Percentiles rank a stretch among this genome's conserved stretches.
These are phyloP conservation scores for Ceratothoa steindachneri DNA, from an alignment of 2,888 invertebrate genomes.

Conservation along the genomic window DNA sequence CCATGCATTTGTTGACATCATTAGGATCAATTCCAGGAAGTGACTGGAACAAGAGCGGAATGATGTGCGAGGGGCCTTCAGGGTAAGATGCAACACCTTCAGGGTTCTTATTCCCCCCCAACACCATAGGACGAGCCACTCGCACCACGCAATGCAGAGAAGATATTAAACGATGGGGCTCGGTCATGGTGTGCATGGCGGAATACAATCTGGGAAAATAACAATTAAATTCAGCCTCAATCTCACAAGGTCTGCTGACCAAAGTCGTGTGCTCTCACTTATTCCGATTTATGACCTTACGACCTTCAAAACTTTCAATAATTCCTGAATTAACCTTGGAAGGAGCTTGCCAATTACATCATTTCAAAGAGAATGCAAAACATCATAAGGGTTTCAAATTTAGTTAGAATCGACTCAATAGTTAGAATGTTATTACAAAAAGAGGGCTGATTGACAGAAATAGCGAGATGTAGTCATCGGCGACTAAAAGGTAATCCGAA, in stretches of 20 bases:
- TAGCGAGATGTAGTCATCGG: neutral
- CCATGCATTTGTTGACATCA: conserved; percentile 62
- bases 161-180: conserved; percentile 76
- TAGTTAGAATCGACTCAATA: too few species aligned
- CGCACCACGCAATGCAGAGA: conserved; percentile 68
- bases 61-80: conserved; percentile 74
- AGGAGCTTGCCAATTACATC: too few species aligned
- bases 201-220: conserved; percentile 61
- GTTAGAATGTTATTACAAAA: too few species aligned
- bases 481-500: too few species aligned
- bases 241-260: neutral
- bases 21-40: conserved; percentile 88
- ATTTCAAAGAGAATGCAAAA: too few species aligned
- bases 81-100: conserved; percentile 55
- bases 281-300: too few species aligned
- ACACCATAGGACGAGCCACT: conserved; percentile 64
- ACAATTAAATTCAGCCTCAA: too few species aligned
- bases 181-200: conserved; percentile 77
- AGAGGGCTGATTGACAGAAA: too few species aligned
- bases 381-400: too few species aligned
- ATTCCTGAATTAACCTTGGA: too few species aligned
- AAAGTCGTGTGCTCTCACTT: too few species aligned
- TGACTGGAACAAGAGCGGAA: conserved; percentile 72
- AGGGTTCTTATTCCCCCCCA: conserved; percentile 51
- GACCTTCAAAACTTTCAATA: too few species aligned